Conservation (phyloP, 2,797 vertebrate species). For the Poeciliopsis turneri region DNA sequence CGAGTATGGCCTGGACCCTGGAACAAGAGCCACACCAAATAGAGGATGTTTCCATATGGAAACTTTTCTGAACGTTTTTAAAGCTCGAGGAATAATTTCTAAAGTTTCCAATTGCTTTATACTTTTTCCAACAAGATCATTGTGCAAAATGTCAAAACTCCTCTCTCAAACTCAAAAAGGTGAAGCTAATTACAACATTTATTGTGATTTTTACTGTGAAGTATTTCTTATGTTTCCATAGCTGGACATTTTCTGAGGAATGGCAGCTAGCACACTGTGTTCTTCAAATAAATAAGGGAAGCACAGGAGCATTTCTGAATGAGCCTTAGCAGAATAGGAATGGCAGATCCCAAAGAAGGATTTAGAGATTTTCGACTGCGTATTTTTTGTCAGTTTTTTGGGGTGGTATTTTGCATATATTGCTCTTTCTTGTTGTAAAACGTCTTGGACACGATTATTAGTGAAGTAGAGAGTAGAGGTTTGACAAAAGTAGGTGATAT, state of each 20-base stretch:
- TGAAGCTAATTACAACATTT: background rate
- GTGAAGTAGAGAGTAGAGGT: background rate
- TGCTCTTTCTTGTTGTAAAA: background rate
- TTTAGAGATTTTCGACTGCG: background rate
- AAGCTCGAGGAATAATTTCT: background rate
- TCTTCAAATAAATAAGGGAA: background rate
- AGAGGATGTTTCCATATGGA: background rate
- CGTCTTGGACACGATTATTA: background rate
- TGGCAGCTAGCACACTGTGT: background rate
- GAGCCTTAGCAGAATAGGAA: background rate
- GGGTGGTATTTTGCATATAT: background rate
- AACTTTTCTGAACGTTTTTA: background rate
- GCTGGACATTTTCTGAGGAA: background rate
- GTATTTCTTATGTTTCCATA: background rate
- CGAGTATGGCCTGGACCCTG: background rate
- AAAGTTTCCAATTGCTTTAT: background rate
- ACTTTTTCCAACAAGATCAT: background rate
- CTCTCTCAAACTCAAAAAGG: background rate
- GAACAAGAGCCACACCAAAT: background rate
- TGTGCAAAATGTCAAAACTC: background rate
- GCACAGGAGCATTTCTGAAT: background rate
- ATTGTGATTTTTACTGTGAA: background rate
- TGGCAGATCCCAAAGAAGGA: background rate
- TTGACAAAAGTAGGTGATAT: too few relatives aligned
- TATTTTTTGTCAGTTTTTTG: background rate